A percentile compares a stretch with the other conserved stretches of the same genome.
These are phyloP conservation scores for Cheilosia variabilis DNA, from an alignment of 2,888 invertebrate genomes.

Conservation along the genomic window DNA sequence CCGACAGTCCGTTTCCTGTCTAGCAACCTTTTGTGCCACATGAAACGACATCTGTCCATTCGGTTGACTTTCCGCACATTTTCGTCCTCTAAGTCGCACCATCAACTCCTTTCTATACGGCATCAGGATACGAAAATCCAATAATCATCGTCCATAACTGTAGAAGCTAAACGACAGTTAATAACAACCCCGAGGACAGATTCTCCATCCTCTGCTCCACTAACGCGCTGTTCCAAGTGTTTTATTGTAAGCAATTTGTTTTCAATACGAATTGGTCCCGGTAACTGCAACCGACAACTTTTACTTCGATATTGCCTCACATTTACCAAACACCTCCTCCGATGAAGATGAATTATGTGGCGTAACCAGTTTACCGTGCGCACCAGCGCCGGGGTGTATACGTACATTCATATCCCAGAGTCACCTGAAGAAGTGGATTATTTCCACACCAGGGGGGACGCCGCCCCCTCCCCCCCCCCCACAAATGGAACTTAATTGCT, in stretches of 20 bases:
- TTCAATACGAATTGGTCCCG: constrained; percentile 15
- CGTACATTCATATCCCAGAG: not conserved
- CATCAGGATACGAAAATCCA: too few relatives aligned
- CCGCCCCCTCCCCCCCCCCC: not conserved
- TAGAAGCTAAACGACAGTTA: not conserved
- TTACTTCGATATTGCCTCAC: constrained; percentile 50
- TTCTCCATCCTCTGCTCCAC: not conserved
- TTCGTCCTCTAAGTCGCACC: too few relatives aligned
- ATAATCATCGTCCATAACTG: too few relatives aligned
- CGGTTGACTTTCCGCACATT: too few relatives aligned
- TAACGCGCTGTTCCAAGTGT: constrained; percentile 12
- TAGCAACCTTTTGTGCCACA: too few relatives aligned
- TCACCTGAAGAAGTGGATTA: not conserved
- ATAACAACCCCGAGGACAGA: constrained; percentile 2
- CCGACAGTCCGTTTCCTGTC: too few relatives aligned
- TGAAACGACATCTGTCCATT: too few relatives aligned
- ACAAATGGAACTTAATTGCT: constrained; percentile 44
- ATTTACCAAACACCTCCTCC: constrained; percentile 18
- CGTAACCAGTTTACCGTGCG: constrained; percentile 18
- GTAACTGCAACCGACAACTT: constrained; percentile 44
- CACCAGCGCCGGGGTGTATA: not conserved
- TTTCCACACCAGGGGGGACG: not conserved
- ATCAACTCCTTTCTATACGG: too few relatives aligned
- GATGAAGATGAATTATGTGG: constrained; percentile 34
- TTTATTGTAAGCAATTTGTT: constrained; percentile 32